Conservation (phyloP, 1,140 invertebrate species). For the Drosophila novamexicana region DNA sequence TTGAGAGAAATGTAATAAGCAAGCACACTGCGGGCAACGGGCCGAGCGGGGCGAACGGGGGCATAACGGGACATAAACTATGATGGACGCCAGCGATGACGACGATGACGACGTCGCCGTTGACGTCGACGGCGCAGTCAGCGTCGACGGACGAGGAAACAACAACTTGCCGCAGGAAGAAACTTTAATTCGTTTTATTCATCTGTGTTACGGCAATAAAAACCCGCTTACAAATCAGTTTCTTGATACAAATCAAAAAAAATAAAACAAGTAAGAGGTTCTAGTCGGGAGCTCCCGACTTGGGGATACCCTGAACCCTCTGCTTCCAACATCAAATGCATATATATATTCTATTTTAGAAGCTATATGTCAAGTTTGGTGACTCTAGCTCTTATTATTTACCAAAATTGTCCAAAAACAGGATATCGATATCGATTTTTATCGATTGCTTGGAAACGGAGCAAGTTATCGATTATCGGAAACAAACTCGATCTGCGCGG, state of each 20-base stretch:
- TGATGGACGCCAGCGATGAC: slow-evolving; percentile 36
- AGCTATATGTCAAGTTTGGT: too few relatives aligned
- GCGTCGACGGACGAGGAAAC: slow-evolving; percentile 8
- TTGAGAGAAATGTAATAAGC: slow-evolving; percentile 52
- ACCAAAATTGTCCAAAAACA: too few relatives aligned
- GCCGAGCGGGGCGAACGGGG: too few relatives aligned
- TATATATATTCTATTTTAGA: too few relatives aligned
- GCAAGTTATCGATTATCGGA: too few relatives aligned
- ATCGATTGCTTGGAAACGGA: too few relatives aligned
- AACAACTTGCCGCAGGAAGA: slow-evolving; percentile 32
- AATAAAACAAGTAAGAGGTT: neutral
- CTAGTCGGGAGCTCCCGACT: too few relatives aligned
- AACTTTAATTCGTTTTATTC: slow-evolving; percentile 47
- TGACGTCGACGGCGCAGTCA: neutral
- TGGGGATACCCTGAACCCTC: too few relatives aligned
- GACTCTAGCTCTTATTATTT: too few relatives aligned
- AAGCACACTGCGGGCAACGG: neutral
- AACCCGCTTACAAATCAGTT: slow-evolving; percentile 6
- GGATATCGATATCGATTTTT: too few relatives aligned
- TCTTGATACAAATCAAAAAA: slow-evolving; percentile 1
- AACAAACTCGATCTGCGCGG: too few relatives aligned
- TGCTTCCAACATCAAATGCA: too few relatives aligned
- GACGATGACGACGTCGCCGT: slow-evolving; percentile 11
- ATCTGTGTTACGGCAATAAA: slow-evolving; percentile 16
- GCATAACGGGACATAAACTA: slow-evolving; percentile 25